These are phyloP conservation scores for Dryobates pubescens DNA, from an alignment of 2,797 vertebrate genomes.

Conservation along the genomic window DNA sequence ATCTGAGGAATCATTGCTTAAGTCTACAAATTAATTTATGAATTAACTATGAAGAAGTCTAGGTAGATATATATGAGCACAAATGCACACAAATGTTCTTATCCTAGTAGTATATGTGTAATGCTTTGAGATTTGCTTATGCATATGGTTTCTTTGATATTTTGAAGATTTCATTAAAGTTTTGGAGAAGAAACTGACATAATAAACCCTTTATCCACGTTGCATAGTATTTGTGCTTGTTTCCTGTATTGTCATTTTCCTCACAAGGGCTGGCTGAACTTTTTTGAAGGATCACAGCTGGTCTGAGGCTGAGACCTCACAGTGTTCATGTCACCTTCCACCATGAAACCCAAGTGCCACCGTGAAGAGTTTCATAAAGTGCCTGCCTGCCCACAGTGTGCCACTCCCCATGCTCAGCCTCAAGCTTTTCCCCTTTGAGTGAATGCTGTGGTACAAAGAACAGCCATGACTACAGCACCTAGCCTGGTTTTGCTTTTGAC, in stretches of 20 bases:
- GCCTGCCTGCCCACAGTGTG: neutral
- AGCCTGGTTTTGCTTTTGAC: neutral
- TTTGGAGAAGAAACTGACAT: neutral
- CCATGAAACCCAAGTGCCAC: neutral
- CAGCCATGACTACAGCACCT: neutral
- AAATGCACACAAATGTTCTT: accelerated
- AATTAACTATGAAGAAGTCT: too few species aligned
- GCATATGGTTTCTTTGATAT: neutral
- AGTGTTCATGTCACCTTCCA: accelerated
- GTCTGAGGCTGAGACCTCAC: accelerated
- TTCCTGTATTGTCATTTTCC: neutral
- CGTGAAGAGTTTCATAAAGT: neutral
- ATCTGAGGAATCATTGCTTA: neutral
- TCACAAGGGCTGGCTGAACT: neutral
- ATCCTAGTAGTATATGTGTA: neutral
- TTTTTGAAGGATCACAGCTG: neutral
- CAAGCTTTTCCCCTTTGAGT: neutral
- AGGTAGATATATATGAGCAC: neutral
- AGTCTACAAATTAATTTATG: neutral
- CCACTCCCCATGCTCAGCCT: neutral
- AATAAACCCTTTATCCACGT: neutral
- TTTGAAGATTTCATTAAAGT: neutral
- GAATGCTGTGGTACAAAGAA: neutral
- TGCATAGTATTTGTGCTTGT: neutral
- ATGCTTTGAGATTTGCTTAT: neutral